Conservation (phyloP, 1,140 invertebrate genomes). For the Paramacrobiotus metropolitanus region DNA sequence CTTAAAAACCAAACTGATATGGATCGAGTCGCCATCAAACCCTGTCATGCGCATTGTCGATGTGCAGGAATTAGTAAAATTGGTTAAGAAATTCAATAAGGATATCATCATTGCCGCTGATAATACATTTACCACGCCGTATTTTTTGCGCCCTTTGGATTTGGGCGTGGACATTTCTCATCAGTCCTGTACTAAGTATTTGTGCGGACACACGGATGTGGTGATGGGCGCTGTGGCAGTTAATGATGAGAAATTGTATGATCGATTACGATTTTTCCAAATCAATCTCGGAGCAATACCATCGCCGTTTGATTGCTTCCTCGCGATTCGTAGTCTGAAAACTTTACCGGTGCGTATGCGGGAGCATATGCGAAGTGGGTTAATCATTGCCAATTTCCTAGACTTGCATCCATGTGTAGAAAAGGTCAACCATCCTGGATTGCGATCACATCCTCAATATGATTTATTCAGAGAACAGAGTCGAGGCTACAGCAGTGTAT, state of each 20-base stretch:
- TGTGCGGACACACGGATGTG: slow-evolving; percentile 60
- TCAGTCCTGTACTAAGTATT: background rate
- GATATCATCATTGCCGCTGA: slow-evolving; percentile 70
- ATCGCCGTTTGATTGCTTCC: slow-evolving; percentile 28
- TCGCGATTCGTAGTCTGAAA: slow-evolving; percentile 27
- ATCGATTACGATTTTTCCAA: slow-evolving; percentile 58
- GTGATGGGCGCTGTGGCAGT: slow-evolving; percentile 75
- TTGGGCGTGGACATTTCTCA: background rate
- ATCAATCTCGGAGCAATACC: slow-evolving; percentile 40
- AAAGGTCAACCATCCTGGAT: slow-evolving; percentile 26
- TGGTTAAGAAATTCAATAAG: slow-evolving; percentile 30
- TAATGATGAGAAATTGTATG: slow-evolving; percentile 42
- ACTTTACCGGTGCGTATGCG: slow-evolving; percentile 26
- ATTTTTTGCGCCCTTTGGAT: slow-evolving; percentile 37
- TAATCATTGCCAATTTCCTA: slow-evolving; percentile 25
- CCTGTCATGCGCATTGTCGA: slow-evolving; percentile 74
- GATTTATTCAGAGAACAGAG: slow-evolving; percentile 25
- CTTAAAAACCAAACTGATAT: slow-evolving; percentile 37
- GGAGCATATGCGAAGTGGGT: slow-evolving; percentile 24
- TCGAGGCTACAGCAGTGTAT: slow-evolving; percentile 26
- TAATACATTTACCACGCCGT: slow-evolving; percentile 89
- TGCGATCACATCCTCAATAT: slow-evolving; percentile 27
- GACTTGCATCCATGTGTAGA: slow-evolving; percentile 22
- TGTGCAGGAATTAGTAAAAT: slow-evolving; percentile 44
- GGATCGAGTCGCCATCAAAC: slow-evolving; percentile 96